phyloP scores from a whole-genome alignment of 2,113 vertebrate species.

The Colaptes auratus region DNA sequence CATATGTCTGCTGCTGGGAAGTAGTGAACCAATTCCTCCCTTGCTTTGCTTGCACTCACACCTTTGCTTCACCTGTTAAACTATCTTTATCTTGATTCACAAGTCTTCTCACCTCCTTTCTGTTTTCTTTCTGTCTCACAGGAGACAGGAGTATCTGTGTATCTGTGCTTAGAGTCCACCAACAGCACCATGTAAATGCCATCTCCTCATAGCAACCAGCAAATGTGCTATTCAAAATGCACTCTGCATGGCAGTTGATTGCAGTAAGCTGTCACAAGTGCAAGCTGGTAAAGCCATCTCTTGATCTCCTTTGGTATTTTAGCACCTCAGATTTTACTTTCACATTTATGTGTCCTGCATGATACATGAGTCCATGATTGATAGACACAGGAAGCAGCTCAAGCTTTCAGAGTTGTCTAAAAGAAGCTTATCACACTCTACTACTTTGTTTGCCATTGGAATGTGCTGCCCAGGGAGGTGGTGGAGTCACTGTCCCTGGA shows the following conservation, averaged over 20 bases:
- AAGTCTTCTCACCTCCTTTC: neutral
- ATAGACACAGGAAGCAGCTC: neutral
- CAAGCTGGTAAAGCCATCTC: neutral
- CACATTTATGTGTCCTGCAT: neutral
- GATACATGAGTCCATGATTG: neutral
- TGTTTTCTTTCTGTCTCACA: neutral
- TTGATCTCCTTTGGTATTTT: neutral
- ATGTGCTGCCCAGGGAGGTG: no score
- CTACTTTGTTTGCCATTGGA: no score
- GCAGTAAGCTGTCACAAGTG: neutral
- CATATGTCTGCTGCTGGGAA: neutral
- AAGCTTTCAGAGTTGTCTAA: neutral
- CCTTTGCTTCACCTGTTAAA: neutral
- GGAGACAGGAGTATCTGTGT: neutral
- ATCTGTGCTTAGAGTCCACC: neutral
- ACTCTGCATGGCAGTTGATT: neutral
- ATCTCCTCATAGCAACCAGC: neutral
- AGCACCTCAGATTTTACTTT: neutral
- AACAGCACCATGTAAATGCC: neutral
- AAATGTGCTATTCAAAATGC: neutral
- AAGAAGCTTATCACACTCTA: neutral
- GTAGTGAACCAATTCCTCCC: neutral
- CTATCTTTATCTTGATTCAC: neutral
- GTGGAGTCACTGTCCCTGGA: no score
- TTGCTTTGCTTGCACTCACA: fast-evolving